Evolutionary conservation across 1,140 invertebrate species (phyloP), one percentile per base, ranked within the genome.

Genomic region (Leucophenga varia): DNA sequence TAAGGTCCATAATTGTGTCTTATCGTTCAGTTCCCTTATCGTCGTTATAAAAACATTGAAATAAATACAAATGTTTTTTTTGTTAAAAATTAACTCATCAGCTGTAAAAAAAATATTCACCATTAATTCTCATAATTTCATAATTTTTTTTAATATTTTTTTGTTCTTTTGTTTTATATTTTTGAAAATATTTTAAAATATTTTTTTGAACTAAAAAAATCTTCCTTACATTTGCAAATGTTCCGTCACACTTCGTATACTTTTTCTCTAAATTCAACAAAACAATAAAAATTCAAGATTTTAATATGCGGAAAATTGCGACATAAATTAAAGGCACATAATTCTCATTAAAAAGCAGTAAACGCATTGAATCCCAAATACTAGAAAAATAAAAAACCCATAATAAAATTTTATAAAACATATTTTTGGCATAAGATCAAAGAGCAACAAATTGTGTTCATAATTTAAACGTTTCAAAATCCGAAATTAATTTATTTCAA

Each of bases 381-480:
- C 35, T n/a, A 13, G 4, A 34, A n/a, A 34, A 34, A 17, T 18
- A 10, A 17, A 37, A 46, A 28, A 25, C n/a, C n/a, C n/a, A 1
- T 17, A 32, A 34, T 35, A 28, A 31, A 47, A 21, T n/a, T n/a
- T n/a, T 14, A 32, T 10, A 46, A 38, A 46, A 46, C 31, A 57
- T n/a, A n/a, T n/a, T n/a, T 54, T 67, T 67, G 63, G 63, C 63
- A 67, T 12, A 50, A 70, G 59, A 70, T 70, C 65, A 70, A 70
- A 70, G 65, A 60, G 54, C 65, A 60, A 54, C 30, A 25, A 28
- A 57, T 69, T 65, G 54, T 54, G 50, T 43, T 59, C 61, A 60
- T 65, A 64, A 69, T 69, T 69, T 69, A 69, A 69, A 67, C 54
- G 65, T 70, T 70, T 70, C 61, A 49, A 64, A 70, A 70, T 70